phyloP scores from a whole-genome alignment of 35 echinoderm and acorn worm species.

The Lytechinus pictus region DNA sequence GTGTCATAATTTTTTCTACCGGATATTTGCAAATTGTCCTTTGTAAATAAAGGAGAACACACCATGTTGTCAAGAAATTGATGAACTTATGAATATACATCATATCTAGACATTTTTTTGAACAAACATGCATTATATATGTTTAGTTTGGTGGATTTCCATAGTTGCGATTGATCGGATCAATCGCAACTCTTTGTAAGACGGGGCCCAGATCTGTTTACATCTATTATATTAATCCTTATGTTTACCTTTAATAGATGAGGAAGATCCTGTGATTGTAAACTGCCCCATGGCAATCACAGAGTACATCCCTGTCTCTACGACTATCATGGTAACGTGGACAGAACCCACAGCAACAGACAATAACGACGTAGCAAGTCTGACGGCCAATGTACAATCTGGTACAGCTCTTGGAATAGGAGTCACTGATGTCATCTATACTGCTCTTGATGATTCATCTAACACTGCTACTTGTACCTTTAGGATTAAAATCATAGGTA shows the following conservation, averaged over 20 bases:
- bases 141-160: too few species aligned
- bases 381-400: slow-evolving; percentile 32
- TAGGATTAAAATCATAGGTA: slow-evolving; percentile 34
- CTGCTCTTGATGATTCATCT: neutral
- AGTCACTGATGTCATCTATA: slow-evolving; percentile 29
- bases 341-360: slow-evolving; percentile 50
- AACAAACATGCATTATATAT: too few species aligned
- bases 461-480: slow-evolving; percentile 27
- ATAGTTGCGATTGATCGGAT: too few species aligned
- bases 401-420: neutral
- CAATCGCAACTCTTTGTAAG: too few species aligned
- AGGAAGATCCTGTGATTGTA: slow-evolving; percentile 27
- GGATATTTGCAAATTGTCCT: too few species aligned
- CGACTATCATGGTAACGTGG: slow-evolving; percentile 16
- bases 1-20: too few species aligned
- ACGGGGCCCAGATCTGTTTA: neutral
- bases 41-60: too few species aligned
- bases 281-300: slow-evolving; percentile 33
- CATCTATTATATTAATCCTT: neutral
- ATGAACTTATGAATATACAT: too few species aligned
- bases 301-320: neutral
- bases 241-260: slow-evolving; percentile 23
- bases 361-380: neutral
- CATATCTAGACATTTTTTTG: too few species aligned
- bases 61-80: too few species aligned